A percentile compares a stretch with the other conserved stretches of the same genome.
phyloP scores from a whole-genome alignment of 2,797 vertebrate species.

The Choloepus didactylus region DNA sequence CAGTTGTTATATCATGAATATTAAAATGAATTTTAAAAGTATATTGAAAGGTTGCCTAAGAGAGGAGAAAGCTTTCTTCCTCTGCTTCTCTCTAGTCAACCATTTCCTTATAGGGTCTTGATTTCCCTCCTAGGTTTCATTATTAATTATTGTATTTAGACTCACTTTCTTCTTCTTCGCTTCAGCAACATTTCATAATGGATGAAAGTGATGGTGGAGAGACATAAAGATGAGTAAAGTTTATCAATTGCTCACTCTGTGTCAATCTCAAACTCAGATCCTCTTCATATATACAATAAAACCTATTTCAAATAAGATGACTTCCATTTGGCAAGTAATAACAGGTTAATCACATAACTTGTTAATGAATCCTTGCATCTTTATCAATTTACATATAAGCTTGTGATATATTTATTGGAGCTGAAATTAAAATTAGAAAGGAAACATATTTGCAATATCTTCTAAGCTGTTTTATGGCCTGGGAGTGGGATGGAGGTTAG shows the following conservation, averaged over 20 bases:
- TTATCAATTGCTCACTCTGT: background rate
- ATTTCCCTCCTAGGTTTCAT: background rate
- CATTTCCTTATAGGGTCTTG: slow-evolving; percentile 10
- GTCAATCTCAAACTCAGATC: background rate
- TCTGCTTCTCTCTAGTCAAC: background rate
- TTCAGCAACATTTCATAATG: background rate
- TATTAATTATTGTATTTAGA: background rate
- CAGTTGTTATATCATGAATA: background rate
- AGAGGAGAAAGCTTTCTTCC: background rate
- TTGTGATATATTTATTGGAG: background rate
- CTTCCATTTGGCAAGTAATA: background rate
- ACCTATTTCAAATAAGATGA: background rate
- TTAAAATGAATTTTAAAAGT: slow-evolving; percentile 3
- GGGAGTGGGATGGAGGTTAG: too few species aligned
- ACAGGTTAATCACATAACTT: background rate
- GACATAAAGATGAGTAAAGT: background rate
- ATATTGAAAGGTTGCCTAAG: background rate
- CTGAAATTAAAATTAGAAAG: background rate
- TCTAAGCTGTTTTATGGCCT: background rate
- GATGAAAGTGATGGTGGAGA: background rate
- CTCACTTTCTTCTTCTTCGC: background rate
- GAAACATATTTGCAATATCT: slow-evolving; percentile 24
- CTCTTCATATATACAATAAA: background rate
- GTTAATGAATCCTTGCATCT: background rate
- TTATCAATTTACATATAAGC: background rate